These are phyloP conservation scores for Porites rus DNA, from an alignment of 92 coral and sea anemone species.

Conservation along the genomic window DNA sequence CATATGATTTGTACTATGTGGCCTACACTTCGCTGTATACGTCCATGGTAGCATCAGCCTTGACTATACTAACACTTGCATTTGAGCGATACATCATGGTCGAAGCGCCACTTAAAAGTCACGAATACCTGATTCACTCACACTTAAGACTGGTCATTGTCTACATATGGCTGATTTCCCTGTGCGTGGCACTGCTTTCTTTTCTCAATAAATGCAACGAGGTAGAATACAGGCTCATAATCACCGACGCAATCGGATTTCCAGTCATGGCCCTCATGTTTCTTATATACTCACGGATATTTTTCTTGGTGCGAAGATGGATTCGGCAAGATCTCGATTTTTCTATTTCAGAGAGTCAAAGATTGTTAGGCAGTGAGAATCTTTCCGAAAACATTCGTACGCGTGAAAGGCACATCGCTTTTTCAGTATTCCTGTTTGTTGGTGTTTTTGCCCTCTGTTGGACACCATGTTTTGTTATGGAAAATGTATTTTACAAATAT, in stretches of 20 bases:
- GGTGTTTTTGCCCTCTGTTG: no score
- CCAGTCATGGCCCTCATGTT: constrained; percentile 39
- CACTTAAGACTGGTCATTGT: constrained; percentile 31
- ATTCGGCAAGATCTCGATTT: constrained; percentile 31
- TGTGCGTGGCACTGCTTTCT: constrained; percentile 4
- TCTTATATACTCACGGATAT: constrained; percentile 32
- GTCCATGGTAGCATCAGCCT: constrained; percentile 36
- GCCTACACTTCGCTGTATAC: constrained; percentile 27
- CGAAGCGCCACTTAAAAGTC: constrained; percentile 30
- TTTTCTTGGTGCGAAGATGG: constrained; percentile 35
- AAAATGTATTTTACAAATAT: constrained; percentile 9
- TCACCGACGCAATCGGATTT: constrained; percentile 17
- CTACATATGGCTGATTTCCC: constrained; percentile 43
- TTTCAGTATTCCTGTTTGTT: no score
- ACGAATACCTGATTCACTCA: constrained; percentile 26
- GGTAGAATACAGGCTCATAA: constrained; percentile 7
- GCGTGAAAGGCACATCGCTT: no score
- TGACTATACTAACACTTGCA: constrained; percentile 35
- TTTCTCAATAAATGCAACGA: background rate
- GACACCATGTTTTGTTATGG: no score
- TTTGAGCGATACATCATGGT: constrained; percentile 43
- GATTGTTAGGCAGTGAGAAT: background rate
- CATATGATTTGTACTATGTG: background rate
- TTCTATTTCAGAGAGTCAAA: background rate
- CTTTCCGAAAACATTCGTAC: no score